Evolutionary conservation across 2,888 invertebrate species (phyloP), one percentile per base, ranked within the genome.

Genomic region (Oligia latruncula): DNA sequence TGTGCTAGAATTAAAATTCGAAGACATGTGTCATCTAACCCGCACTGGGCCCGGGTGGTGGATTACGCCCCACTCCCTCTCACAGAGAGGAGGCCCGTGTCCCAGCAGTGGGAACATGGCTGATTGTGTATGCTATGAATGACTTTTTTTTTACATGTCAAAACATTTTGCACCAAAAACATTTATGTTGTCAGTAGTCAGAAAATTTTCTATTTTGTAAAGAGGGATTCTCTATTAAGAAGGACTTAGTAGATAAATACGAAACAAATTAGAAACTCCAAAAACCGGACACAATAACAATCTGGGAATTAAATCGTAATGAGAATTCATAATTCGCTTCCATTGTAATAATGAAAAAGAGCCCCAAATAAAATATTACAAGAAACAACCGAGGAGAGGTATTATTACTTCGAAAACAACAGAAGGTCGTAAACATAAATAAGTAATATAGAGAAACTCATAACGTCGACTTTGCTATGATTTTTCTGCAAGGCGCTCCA

Each of bases 391-490:
- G 43, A 29, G 29, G 64, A 43, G 46, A n/a, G 71, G 55, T 74
- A 58, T 66, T 40, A n/a, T 60, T 60, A 29, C 66, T 40, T 13
- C 55, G 35, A 66, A 49, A 73, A 73, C 55, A 75, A 70, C 40
- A 66, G 46, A 52, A 58, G n/a, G 60, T 49, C 35, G 35, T 75
- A 77, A 85, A 80, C 67, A 52, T 67, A 75, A 73, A 66, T 75
- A 80, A 77, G 80, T 83, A 79, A 80, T 67, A 70, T 71, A 35
- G 49, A 40, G 58, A 73, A 86, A 79, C 79, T 81, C 80, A 77
- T 82, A 81, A 80, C 72, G 29, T 62, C 77, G 66, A 65, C 60
- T 81, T 90, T 83, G 83, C 80, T 76, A 87, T 81, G 13, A 80
- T 72, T 78, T 79, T 84, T 79, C 40, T 72, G 62, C 66, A 49